Base-by-base conservation (phyloP, 2,797 vertebrate species). In the Oreochromis grahami region DNA sequence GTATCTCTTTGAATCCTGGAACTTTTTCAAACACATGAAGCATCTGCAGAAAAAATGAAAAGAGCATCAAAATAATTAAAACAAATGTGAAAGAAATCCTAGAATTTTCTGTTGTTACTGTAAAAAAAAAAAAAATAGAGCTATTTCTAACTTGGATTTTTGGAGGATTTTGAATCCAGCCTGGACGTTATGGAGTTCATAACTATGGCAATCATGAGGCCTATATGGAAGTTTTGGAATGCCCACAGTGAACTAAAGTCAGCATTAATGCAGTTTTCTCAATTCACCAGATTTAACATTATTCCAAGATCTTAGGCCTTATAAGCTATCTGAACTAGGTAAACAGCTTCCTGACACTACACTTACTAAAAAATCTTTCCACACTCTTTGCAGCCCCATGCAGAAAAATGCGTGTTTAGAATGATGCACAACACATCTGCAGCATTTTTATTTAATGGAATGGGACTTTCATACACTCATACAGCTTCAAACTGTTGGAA, bases 1-100 rank as follows among this genome's bases (percentile, higher is more conserved):
- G 97, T 48, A 99, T 97, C 88, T 97, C 97, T 96, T 98, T 98
- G 93, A 99, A 99, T 92, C 98, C 98, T 88, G 97, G 96, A 93
- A 99, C 95, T 86, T 97, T 98, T 93, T 97, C 94, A 92, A 99
- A 97, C 91, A 97, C 95, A 21, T 95, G 97, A 95, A 96, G 92
- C 97, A 99, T 97, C 99, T 99, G 82, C 2, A 89, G 12, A 90
- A 32, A 86, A 45, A 65, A 79, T 21, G 63, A 78, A 32, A 82
- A 58, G 11, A 78, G 3, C 26, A 19, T 26, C 2, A 6, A 4
- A 70, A 29, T 29, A 2, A 21, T 38, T 8, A 38, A 83, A 70
- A 80, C 2, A 41, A 2, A 17, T 45, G 4, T 14, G 8, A 78
- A 34, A 56, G 17, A 55, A 52, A 58, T 3, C 55, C 65, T 9